Evolutionary conservation across 2,113 vertebrate genomes (phyloP).

Genomic region (Strix uralensis): DNA sequence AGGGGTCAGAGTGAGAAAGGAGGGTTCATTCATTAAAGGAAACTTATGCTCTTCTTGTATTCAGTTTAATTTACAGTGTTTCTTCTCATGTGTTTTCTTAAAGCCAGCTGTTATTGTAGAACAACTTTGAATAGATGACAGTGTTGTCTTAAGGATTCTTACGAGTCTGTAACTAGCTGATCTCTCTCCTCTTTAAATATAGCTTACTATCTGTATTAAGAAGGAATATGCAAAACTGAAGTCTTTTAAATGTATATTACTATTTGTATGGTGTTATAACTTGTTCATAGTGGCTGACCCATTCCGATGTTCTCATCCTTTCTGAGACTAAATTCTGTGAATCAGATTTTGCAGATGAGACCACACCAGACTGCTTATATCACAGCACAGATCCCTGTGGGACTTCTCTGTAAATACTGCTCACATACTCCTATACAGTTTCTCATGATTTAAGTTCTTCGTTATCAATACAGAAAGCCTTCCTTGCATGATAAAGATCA

Average conservation of each 20-base stretch:
- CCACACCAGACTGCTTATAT: neutral
- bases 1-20: neutral
- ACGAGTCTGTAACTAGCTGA: neutral
- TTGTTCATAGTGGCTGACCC: neutral
- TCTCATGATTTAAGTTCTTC: neutral
- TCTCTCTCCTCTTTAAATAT: neutral
- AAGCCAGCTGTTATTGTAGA: neutral
- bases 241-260: neutral
- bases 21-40: neutral
- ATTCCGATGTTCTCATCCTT: neutral
- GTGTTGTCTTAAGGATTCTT: neutral
- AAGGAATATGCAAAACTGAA: neutral
- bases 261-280: neutral
- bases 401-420: neutral
- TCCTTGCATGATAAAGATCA: neutral
- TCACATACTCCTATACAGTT: neutral
- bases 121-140: neutral
- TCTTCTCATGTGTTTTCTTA: neutral
- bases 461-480: neutral
- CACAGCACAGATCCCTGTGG: neutral
- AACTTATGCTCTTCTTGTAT: neutral
- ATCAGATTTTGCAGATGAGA: neutral
- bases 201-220: neutral
- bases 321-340: neutral
- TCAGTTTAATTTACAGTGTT: neutral